Base-by-base conservation (phyloP, 2,888 invertebrate genomes). In the Polyommatus iphigenia region DNA sequence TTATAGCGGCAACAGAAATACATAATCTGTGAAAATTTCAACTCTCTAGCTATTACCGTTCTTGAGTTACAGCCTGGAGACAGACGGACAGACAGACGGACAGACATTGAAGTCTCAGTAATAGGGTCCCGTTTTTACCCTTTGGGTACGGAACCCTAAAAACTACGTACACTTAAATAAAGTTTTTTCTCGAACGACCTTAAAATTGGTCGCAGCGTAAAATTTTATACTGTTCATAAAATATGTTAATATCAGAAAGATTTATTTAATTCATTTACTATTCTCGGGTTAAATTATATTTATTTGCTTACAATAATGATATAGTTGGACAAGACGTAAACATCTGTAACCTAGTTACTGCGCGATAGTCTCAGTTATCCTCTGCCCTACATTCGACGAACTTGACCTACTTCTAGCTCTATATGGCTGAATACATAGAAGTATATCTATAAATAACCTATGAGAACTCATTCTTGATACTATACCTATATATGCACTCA, bases 341-440 rank as follows among this genome's bases (percentile, higher is more conserved):
- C 81, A 81, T 82, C 80, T 81, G 83, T 82, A 82, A 83, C 84
- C 83, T 83, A 82, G 85, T 87, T 90, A 90, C 71, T 24, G 78
- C 89, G 88, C 87, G 85, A 89, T 89, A 89, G 86, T 86, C 89
- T 85, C 90, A 54, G 88, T 91, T 92, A 90, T 93, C 92, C 92
- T 92, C 92, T 89, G 92, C 86, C 90, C 92, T 90, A 89, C 88
- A 88, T 91, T 88, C 85, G 84, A 85, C 89, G 91, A 92, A 91
- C 93, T 93, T 93, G 93, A 91, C 93, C 91, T 82, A 92, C 85
- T 90, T 92, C 82, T 81, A 72, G 80, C 79, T 80, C 72, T 80
- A 81, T 82, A 81, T 82, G 79, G 81, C 80, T 82, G 80, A 85
- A 86, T 87, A 87, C 86, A 85, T 88, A 80, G 46, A 77, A 86